These are phyloP conservation scores for Proisotoma minuta DNA, from an alignment of 2,888 invertebrate genomes.

Conservation along the genomic window DNA sequence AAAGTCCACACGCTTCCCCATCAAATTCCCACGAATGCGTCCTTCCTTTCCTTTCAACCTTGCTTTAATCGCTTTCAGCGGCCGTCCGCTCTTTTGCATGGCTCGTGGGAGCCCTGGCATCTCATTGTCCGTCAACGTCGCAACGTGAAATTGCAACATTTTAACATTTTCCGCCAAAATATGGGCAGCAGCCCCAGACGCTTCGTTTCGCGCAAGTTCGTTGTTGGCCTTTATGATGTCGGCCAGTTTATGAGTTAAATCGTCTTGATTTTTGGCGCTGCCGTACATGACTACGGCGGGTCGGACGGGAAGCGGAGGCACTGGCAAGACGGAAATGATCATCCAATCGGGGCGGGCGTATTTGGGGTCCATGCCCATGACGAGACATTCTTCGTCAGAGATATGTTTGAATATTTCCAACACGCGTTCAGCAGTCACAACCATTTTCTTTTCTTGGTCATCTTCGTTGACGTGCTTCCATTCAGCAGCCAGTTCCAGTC, in stretches of 20 bases:
- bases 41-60: slow-evolving; percentile 98
- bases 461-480: slow-evolving; percentile 99
- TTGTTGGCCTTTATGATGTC: slow-evolving; percentile 98
- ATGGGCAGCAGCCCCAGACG: slow-evolving; percentile 94
- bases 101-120: slow-evolving; percentile 97
- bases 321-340: slow-evolving; percentile 94
- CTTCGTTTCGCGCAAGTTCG: slow-evolving; percentile 89
- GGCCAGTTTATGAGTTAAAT: slow-evolving; percentile 96
- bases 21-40: slow-evolving; percentile 95
- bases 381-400: slow-evolving; percentile 92
- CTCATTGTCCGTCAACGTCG: slow-evolving; percentile 96
- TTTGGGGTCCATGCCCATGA: slow-evolving; percentile 93
- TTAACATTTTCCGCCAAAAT: slow-evolving; percentile 94
- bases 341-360: slow-evolving; percentile 99
- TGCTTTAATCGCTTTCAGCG: slow-evolving; percentile 94
- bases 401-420: slow-evolving; percentile 96
- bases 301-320: slow-evolving; percentile 90
- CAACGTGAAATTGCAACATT: slow-evolving; percentile 97
- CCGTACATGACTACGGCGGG: slow-evolving; percentile 99
- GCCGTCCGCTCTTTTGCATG: slow-evolving; percentile 98
- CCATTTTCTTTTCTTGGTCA: slow-evolving; percentile 92
- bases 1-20: slow-evolving; percentile 99
- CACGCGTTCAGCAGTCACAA: slow-evolving; percentile 89
- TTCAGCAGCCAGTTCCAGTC: slow-evolving; percentile 90
- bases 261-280: slow-evolving; percentile 95